phyloP scores from a whole-genome alignment of 2,113 vertebrate species.

The Nipponia nippon region DNA sequence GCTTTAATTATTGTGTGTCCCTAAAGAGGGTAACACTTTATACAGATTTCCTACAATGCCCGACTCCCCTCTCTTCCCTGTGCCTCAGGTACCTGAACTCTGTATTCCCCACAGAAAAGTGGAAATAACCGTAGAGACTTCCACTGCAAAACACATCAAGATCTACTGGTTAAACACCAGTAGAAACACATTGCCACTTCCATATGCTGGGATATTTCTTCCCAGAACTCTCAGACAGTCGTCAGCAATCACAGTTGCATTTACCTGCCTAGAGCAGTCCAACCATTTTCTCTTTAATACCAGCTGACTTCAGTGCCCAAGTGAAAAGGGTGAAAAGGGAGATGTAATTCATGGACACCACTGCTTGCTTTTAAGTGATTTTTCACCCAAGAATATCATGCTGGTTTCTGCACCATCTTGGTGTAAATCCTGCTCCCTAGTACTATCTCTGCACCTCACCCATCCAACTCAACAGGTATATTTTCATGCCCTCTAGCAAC shows the following conservation, averaged over 20 bases:
- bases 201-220: neutral
- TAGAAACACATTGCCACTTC: neutral
- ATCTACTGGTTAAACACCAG: neutral
- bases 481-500: conserved; percentile 19
- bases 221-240: neutral
- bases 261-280: neutral
- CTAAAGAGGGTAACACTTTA: neutral
- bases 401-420: neutral
- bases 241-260: neutral
- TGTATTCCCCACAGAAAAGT: neutral
- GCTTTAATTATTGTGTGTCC: neutral
- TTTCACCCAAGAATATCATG: neutral
- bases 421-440: neutral
- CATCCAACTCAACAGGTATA: neutral
- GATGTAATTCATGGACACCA: neutral
- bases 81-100: neutral
- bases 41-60: neutral
- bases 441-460: neutral
- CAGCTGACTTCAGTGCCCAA: neutral
- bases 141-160: neutral
- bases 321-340: neutral
- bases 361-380: neutral
- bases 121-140: neutral
- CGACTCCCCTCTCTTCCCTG: neutral
- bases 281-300: neutral